phyloP scores from a whole-genome alignment of 2,888 invertebrate genomes.

The Dolichopus griseipennis region DNA sequence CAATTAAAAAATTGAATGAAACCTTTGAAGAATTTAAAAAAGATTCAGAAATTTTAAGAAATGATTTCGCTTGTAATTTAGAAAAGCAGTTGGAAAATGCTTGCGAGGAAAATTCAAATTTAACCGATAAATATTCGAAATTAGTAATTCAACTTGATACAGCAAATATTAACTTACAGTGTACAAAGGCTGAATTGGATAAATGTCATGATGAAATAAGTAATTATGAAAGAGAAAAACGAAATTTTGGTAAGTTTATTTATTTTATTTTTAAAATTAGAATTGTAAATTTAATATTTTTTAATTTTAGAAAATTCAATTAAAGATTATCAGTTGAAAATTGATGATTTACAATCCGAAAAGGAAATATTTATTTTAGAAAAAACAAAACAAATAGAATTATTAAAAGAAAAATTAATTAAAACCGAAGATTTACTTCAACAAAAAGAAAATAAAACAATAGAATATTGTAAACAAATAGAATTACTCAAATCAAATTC shows the following conservation, averaged over 20 bases:
- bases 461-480: background rate
- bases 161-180: background rate
- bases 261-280: background rate
- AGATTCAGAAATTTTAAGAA: constrained; percentile 19
- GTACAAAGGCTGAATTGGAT: background rate
- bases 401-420: constrained; percentile 16
- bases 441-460: constrained; percentile 23
- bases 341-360: constrained; percentile 21
- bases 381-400: constrained; percentile 12
- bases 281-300: background rate
- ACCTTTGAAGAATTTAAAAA: constrained; percentile 20
- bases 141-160: constrained; percentile 17
- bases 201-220: background rate
- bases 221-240: background rate
- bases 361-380: constrained; percentile 22
- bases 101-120: constrained; percentile 23
- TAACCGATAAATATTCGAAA: constrained; percentile 27
- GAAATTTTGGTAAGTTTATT: background rate
- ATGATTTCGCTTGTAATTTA: constrained; percentile 17
- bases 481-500: background rate
- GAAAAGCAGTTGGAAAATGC: constrained; percentile 20
- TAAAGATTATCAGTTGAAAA: background rate
- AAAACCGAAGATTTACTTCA: constrained; percentile 22
- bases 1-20: constrained; percentile 28
- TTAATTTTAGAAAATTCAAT: too few species aligned